A percentile compares a stretch with the other conserved stretches of the same genome.
Evolutionary conservation across 2,888 invertebrate species (phyloP).

Genomic region (Phragmatobia fuliginosa): DNA sequence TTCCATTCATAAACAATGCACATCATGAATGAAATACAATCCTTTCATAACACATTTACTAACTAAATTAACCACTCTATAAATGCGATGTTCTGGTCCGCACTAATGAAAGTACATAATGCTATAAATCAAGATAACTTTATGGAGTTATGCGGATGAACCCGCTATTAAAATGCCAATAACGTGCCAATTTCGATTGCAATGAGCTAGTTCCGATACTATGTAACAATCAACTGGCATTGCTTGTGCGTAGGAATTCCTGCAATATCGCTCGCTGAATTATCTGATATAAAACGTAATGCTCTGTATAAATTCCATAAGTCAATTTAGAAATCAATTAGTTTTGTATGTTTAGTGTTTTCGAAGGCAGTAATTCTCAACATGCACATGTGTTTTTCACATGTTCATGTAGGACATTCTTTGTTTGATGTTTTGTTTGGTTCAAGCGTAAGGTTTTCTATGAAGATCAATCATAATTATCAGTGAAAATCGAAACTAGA

Average conservation of each 20-base stretch:
- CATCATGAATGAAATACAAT: slow-evolving; percentile 75
- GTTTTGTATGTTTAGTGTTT: not conserved
- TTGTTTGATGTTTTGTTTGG: not conserved
- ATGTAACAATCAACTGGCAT: slow-evolving; percentile 62
- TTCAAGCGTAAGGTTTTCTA: not conserved
- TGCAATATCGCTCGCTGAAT: slow-evolving; percentile 40
- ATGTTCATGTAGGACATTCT: not conserved
- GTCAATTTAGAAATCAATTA: slow-evolving; percentile 3
- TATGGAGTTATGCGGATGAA: slow-evolving; percentile 77
- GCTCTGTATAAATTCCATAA: slow-evolving; percentile 35
- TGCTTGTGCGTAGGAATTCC: slow-evolving; percentile 61
- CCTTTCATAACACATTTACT: slow-evolving; percentile 65
- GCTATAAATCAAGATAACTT: slow-evolving; percentile 80
- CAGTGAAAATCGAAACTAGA: no score
- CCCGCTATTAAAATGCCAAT: slow-evolving; percentile 78
- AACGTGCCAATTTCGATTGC: slow-evolving; percentile 77
- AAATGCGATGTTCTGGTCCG: slow-evolving; percentile 65
- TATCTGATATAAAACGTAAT: slow-evolving; percentile 37
- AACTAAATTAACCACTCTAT: slow-evolving; percentile 69
- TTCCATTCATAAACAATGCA: slow-evolving; percentile 78
- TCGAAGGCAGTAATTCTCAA: not conserved
- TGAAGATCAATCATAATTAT: no score
- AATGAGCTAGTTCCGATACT: slow-evolving; percentile 66
- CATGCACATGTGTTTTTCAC: not conserved
- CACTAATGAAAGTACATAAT: slow-evolving; percentile 65